phyloP scores from a whole-genome alignment of 2,888 invertebrate species.

The Mayetiola destructor region DNA sequence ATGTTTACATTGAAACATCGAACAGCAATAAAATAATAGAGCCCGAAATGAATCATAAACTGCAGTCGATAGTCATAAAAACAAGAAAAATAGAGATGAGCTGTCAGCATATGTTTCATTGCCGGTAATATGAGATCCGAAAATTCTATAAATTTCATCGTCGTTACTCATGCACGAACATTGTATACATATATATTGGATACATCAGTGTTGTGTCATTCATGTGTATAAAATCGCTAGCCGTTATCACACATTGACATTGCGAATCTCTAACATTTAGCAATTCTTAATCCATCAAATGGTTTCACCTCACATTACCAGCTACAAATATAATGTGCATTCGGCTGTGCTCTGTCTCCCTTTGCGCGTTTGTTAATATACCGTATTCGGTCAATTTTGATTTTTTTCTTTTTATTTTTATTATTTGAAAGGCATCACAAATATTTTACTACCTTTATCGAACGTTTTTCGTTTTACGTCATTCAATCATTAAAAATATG shows the following conservation, averaged over 20 bases:
- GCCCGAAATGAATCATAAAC: conserved; percentile 11
- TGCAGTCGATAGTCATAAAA: conserved; percentile 1
- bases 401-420: background rate
- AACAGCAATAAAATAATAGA: conserved; percentile 9
- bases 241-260: no score
- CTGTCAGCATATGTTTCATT: no score
- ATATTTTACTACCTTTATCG: conserved; percentile 7
- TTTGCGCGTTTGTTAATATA: background rate
- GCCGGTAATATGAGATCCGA: background rate
- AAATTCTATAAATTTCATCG: background rate
- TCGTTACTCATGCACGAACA: background rate
- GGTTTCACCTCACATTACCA: no score
- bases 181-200: no score
- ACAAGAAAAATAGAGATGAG: no score
- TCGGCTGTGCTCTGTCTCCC: background rate
- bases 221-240: no score
- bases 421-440: background rate
- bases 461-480: conserved; percentile 6
- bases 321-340: background rate
- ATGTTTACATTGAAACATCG: conserved; percentile 1
- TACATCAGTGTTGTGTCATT: no score
- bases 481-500: conserved; percentile 4
- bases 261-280: no score
- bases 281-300: no score
- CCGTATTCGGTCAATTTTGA: background rate